Conservation (phyloP, 2,888 invertebrate genomes). For the Argyra leucocephala region DNA sequence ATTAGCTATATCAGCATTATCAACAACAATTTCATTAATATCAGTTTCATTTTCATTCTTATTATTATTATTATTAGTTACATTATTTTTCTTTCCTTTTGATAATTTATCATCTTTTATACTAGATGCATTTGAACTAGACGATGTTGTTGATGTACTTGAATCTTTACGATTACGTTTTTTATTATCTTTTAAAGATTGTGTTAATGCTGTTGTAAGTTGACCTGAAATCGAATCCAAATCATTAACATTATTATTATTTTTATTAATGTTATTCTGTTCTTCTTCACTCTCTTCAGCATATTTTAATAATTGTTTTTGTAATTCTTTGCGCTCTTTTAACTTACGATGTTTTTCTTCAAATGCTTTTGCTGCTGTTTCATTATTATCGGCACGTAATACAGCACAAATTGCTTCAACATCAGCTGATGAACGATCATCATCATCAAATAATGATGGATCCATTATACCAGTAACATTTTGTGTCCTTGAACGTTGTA, state of each 20-base stretch:
- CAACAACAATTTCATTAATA: not conserved
- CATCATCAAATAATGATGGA: slow-evolving; percentile 36
- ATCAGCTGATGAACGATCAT: slow-evolving; percentile 46
- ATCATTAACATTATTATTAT: not conserved
- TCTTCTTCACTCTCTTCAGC: slow-evolving; percentile 55
- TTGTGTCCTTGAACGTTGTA: slow-evolving; percentile 30
- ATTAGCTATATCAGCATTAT: not conserved
- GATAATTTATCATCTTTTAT: not conserved
- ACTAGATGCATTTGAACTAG: slow-evolving; percentile 5
- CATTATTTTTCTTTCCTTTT: not conserved
- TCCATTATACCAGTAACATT: slow-evolving; percentile 35
- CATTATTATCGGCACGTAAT: slow-evolving; percentile 43
- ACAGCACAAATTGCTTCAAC: slow-evolving; percentile 46
- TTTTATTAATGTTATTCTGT: not conserved
- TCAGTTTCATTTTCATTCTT: not conserved
- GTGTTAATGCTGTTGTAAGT: slow-evolving; percentile 20
- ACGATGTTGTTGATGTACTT: slow-evolving; percentile 10
- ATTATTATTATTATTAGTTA: not conserved
- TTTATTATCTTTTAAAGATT: slow-evolving; percentile 14
- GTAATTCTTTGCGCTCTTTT: slow-evolving; percentile 75
- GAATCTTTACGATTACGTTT: slow-evolving; percentile 15
- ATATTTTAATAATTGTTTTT: slow-evolving; percentile 72
- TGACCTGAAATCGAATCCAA: slow-evolving; percentile 26
- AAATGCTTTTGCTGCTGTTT: slow-evolving; percentile 43
- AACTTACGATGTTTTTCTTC: slow-evolving; percentile 69